Conservation (phyloP, 2,113 vertebrate genomes). For the Dasypus novemcinctus region DNA sequence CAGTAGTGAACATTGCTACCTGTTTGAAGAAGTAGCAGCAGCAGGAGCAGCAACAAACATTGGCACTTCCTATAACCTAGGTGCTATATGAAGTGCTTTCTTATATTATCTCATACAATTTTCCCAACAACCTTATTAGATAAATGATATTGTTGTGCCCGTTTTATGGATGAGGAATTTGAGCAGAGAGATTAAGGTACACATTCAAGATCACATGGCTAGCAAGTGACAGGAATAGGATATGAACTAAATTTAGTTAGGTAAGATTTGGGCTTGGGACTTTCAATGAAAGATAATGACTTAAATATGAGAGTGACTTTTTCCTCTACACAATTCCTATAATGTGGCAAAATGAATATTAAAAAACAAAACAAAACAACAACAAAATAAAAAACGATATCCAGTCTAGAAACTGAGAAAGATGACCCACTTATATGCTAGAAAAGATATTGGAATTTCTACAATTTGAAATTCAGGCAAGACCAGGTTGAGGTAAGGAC, state of each 20-base stretch:
- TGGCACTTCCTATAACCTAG: not conserved
- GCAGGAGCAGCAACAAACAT: not conserved
- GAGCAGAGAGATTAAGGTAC: conserved; percentile 32
- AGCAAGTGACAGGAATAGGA: not conserved
- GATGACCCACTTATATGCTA: not conserved
- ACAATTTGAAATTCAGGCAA: conserved; percentile 17
- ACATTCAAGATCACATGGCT: not conserved
- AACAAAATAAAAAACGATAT: not conserved
- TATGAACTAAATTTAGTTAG: conserved; percentile 14
- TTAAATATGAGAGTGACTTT: conserved; percentile 23
- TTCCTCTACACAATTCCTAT: conserved; percentile 27
- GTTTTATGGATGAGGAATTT: conserved; percentile 34
- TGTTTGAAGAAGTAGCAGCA: not conserved
- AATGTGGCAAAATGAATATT: conserved; percentile 6
- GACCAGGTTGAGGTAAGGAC: not conserved
- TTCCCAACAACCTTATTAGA: not conserved
- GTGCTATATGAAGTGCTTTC: conserved; percentile 15
- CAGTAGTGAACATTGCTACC: not conserved
- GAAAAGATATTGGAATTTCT: not conserved
- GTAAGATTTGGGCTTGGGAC: conserved; percentile 18
- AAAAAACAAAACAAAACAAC: not conserved
- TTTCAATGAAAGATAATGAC: not conserved
- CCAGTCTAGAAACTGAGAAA: not conserved
- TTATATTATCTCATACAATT: not conserved
- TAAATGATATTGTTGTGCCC: not conserved